phyloP scores from a whole-genome alignment of 2,113 vertebrate genomes.

The Panthera uncia region DNA sequence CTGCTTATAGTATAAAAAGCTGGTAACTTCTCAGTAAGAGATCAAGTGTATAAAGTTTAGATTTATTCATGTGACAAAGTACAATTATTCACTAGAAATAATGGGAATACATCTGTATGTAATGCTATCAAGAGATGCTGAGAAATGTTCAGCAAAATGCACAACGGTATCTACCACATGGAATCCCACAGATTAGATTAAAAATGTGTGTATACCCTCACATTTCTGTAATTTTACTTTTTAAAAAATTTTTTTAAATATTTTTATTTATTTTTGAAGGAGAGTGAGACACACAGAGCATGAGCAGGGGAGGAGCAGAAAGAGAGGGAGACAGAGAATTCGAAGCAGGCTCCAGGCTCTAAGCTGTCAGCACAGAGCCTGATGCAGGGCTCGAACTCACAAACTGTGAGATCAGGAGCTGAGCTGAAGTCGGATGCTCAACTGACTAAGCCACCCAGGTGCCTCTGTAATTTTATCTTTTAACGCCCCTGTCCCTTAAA shows the following conservation, averaged over 20 bases:
- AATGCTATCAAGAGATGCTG: background rate
- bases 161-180: background rate
- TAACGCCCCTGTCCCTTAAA: background rate
- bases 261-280: too few species aligned
- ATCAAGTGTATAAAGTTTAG: background rate
- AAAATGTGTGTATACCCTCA: background rate
- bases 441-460: too few species aligned
- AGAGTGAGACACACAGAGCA: too few species aligned
- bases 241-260: background rate
- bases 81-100: constrained; percentile 39
- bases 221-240: background rate
- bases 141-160: background rate
- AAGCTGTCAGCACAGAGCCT: too few species aligned
- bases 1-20: background rate
- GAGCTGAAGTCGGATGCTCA: too few species aligned
- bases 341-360: too few species aligned
- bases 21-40: background rate
- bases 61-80: constrained; percentile 6
- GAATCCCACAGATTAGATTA: background rate
- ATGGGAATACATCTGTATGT: background rate
- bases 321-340: too few species aligned
- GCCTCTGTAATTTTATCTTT: background rate
- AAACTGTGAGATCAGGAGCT: too few species aligned
- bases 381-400: too few species aligned
- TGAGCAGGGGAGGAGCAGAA: too few species aligned